Base-by-base conservation (phyloP, 2,113 vertebrate genomes). In the Gymnorhina tibicen region DNA sequence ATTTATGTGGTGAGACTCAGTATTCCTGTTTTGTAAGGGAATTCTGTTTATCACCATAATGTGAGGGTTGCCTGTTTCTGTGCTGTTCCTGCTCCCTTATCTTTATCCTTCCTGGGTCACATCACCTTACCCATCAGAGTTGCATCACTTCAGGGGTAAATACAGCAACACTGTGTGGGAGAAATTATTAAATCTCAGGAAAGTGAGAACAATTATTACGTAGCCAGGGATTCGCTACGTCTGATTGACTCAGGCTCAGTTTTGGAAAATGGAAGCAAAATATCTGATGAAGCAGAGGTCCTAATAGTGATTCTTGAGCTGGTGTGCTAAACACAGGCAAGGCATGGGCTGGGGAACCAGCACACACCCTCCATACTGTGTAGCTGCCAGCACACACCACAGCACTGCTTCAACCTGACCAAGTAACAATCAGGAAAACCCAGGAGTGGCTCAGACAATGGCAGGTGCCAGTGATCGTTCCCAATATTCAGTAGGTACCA, bases 321-420 rank as follows among this genome's bases (percentile, higher is more conserved):
- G 28, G 11, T 52, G 39, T 39, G 26, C 4, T 56, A 9, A 58
- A 44, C 3, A 18, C 0, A 2, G 75, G 49, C 49, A 26, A 32
- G 33, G 24, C 6, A 20, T 7, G 56, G 19, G 0, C 52, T 68
- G 60, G 24, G 10, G 5, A 56, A 1, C 16, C 26, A 60, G 47
- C 16, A 53, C 27, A 24, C 16, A 10, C 1, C 6, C 37, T 16
- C 33, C 0, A 0, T 9, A 20, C 49, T 0, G 0, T 1, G 1
- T 4, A 39, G 37, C n/a, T 70, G 26, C 42, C 30, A 73, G 41
- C 18, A 70, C 53, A 30, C 13, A 13, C 3, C 8, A 1, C 44
- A 53, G 24, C 76, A 35, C 28, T 1, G 1, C 41, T 70, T 59
- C 35, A 26, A 4, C 27, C 18, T 47, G 53, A 44, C 7, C 35